Base-by-base conservation (phyloP, 1,140 invertebrate species). In the Platorchestia sp. region DNA sequence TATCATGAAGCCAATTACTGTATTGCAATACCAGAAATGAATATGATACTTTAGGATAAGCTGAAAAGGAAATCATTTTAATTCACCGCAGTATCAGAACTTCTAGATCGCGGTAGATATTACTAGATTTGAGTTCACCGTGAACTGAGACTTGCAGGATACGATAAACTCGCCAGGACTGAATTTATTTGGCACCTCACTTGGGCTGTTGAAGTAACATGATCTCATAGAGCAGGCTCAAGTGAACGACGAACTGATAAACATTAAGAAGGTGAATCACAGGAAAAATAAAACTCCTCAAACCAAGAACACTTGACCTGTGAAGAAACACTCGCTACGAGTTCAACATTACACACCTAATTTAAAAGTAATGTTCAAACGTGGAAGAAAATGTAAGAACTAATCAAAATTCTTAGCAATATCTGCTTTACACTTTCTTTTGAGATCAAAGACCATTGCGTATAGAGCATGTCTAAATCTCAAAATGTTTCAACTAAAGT, bases 371-470 rank as follows among this genome's bases (percentile, higher is more conserved):
- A 75, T 75, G 59, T 75, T 75, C 59, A 75, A 75, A 36, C 7
- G 59, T 75, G 43, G 45, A 45, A 89, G 22, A 93, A 93, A 93
- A 93, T 44, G 91, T 93, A 19, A 93, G 14, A 93, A 93, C 91
- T 93, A 40, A 93, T 45, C 91, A 47, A 47, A 93, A 93, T 44
- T 93, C 91, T 45, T 47, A 93, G 91, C 91, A 93, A 93, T 93
- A 93, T 93, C 91, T 93, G 91, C 91, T 93, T 93, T 93, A 93
- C 91, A 93, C 91, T 93, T 93, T 93, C 91, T 93, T 93, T 45
- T 93, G 91, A 93, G 91, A 93, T 93, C 43, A 45, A 93, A 93
- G 91, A 47, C 45, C 16, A 93, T 44, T 93, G 91, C 91, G 44
- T n/a, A 45, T 93, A 93, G 36, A 93, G 91, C 45, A 93, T 27